phyloP scores from a whole-genome alignment of 2,113 vertebrate species.

The Hemicordylus capensis region DNA sequence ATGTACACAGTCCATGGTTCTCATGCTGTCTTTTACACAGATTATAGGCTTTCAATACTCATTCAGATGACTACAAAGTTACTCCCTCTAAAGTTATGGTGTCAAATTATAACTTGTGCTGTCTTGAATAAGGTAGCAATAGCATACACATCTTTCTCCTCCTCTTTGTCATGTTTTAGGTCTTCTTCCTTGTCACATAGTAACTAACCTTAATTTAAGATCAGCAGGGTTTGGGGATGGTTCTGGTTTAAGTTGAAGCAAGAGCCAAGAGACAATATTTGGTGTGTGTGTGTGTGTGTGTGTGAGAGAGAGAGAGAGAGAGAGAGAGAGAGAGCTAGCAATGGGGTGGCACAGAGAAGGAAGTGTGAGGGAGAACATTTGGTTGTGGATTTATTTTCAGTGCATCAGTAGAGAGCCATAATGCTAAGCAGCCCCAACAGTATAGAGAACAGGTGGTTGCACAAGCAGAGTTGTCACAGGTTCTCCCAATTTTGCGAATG shows the following conservation, averaged over 20 bases:
- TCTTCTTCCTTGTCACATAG: neutral
- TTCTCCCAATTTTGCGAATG: too few relatives aligned
- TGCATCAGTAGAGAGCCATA: too few relatives aligned
- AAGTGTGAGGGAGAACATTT: neutral
- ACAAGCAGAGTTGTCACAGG: too few relatives aligned
- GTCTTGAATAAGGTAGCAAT: neutral
- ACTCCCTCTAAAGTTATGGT: neutral
- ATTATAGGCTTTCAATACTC: neutral
- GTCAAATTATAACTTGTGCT: neutral
- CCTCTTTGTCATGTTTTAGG: neutral
- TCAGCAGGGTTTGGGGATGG: neutral
- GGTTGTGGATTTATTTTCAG: neutral
- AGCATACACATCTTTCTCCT: neutral
- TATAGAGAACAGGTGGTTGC: too few relatives aligned
- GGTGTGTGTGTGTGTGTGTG: neutral
- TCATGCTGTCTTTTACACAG: neutral
- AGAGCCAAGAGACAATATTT: neutral
- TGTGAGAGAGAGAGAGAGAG: neutral
- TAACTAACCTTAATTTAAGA: neutral
- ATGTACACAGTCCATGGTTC: neutral
- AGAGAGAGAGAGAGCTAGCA: too few relatives aligned
- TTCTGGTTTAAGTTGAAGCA: neutral
- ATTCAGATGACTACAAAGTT: neutral
- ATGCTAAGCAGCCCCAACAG: too few relatives aligned
- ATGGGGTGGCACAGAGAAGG: too few relatives aligned